Evolutionary conservation across 2,113 vertebrate genomes (phyloP).

Genomic region (Amia ocellicauda): DNA sequence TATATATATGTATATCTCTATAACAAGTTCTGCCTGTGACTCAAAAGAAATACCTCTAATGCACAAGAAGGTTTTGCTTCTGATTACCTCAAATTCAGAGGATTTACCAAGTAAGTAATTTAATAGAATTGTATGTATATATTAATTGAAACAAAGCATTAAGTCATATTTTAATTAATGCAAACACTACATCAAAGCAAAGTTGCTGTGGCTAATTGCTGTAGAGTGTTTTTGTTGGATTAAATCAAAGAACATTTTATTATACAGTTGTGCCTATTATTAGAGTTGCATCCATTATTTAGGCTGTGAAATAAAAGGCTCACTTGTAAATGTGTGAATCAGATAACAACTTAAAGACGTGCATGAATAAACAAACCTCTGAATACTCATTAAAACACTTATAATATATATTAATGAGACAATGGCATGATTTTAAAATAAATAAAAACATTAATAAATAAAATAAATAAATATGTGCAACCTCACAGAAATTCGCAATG

Average conservation of each 20-base stretch:
- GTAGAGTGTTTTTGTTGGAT: conserved; percentile 8
- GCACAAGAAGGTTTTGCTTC: too few species aligned
- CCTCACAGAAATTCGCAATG: too few species aligned
- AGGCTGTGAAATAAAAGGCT: conserved; percentile 2
- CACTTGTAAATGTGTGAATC: conserved; percentile 15
- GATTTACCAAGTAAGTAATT: not conserved
- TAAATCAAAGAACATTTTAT: conserved; percentile 12
- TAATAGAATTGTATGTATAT: not conserved
- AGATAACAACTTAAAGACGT: conserved; percentile 13
- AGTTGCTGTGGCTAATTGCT: conserved; percentile 7
- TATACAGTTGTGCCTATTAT: conserved; percentile 9
- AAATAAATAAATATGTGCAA: too few species aligned
- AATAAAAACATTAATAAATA: too few species aligned
- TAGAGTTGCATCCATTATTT: not conserved
- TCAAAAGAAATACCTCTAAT: not conserved
- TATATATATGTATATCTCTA: too few species aligned
- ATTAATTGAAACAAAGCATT: not conserved
- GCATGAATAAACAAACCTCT: conserved; percentile 18
- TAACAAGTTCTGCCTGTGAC: too few species aligned
- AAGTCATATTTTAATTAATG: conserved; percentile 19
- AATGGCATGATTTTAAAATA: not conserved
- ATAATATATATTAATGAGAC: not conserved
- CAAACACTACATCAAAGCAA: conserved; percentile 9
- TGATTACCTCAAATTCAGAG: too few species aligned
- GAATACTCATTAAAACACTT: conserved; percentile 12